A percentile compares a stretch with the other conserved stretches of the same genome.
These are phyloP conservation scores for Ophion slaviceki DNA, from an alignment of 2,888 invertebrate species.

Conservation along the genomic window DNA sequence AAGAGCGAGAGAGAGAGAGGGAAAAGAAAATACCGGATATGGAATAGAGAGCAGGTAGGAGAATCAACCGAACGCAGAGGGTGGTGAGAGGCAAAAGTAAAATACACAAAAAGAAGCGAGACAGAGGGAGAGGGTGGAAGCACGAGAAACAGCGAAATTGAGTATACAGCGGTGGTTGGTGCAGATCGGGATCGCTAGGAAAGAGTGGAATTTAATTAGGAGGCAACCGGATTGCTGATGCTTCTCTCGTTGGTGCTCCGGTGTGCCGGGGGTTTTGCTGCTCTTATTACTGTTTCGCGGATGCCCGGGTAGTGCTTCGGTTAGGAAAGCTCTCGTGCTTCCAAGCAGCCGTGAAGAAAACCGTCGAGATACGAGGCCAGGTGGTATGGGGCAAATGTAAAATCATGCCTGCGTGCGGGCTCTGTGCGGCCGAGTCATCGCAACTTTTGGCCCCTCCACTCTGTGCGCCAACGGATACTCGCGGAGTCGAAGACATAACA, in stretches of 20 bases:
- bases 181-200: slow-evolving; percentile 74
- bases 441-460: slow-evolving; percentile 32
- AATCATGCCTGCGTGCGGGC: slow-evolving; percentile 36
- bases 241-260: slow-evolving; percentile 56
- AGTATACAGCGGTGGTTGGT: slow-evolving; percentile 44
- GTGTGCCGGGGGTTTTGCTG: slow-evolving; percentile 47
- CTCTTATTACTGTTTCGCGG: slow-evolving; percentile 49
- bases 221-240: slow-evolving; percentile 69
- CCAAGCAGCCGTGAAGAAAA: slow-evolving; percentile 79
- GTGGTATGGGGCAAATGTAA: slow-evolving; percentile 47
- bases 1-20: slow-evolving; percentile 15
- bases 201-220: slow-evolving; percentile 83
- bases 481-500: slow-evolving; percentile 78
- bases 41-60: slow-evolving; percentile 37
- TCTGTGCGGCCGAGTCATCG: slow-evolving; percentile 45
- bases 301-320: slow-evolving; percentile 59
- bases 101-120: slow-evolving; percentile 61
- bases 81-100: slow-evolving; percentile 48
- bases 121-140: slow-evolving; percentile 20
- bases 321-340: slow-evolving; percentile 75
- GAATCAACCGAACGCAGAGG: slow-evolving; percentile 29
- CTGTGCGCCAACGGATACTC: slow-evolving; percentile 44
- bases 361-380: slow-evolving; percentile 53
- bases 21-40: slow-evolving; percentile 43
- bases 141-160: slow-evolving; percentile 51